phyloP scores from a whole-genome alignment of 2,113 vertebrate species.

The Stomatorhinus ivindoensis region DNA sequence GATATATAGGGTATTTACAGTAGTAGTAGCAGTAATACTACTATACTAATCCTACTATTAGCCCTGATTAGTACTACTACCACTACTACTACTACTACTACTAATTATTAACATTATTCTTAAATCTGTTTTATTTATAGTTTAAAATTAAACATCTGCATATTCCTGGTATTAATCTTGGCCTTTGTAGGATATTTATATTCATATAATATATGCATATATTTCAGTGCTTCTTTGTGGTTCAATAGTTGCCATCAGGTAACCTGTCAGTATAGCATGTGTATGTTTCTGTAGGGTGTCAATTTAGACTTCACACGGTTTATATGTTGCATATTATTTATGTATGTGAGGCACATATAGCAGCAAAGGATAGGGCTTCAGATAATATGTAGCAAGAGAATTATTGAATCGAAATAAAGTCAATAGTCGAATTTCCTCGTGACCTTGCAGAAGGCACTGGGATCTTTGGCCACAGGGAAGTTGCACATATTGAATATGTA shows the following conservation, averaged over 20 bases:
- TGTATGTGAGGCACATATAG: neutral
- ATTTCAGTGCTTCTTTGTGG: neutral
- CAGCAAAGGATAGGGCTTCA: neutral
- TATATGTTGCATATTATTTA: neutral
- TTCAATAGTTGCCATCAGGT: neutral
- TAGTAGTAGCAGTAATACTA: neutral
- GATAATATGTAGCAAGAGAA: neutral
- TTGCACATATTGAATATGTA: conserved; percentile 1
- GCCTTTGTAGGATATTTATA: neutral
- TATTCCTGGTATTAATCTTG: neutral
- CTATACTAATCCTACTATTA: neutral
- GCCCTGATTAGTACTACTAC: neutral
- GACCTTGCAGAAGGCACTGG: neutral
- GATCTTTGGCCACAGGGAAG: neutral
- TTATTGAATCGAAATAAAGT: neutral
- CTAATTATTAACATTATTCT: neutral
- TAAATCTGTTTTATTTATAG: neutral
- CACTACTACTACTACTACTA: neutral
- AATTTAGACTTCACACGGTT: neutral
- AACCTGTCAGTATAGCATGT: neutral
- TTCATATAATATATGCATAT: neutral
- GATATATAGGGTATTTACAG: neutral
- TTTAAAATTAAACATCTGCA: neutral
- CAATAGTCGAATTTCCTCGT: neutral
- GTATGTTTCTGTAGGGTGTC: neutral